Evolutionary conservation across 2,888 invertebrate species (phyloP).

Genomic region (Meiosimyza platycephala): DNA sequence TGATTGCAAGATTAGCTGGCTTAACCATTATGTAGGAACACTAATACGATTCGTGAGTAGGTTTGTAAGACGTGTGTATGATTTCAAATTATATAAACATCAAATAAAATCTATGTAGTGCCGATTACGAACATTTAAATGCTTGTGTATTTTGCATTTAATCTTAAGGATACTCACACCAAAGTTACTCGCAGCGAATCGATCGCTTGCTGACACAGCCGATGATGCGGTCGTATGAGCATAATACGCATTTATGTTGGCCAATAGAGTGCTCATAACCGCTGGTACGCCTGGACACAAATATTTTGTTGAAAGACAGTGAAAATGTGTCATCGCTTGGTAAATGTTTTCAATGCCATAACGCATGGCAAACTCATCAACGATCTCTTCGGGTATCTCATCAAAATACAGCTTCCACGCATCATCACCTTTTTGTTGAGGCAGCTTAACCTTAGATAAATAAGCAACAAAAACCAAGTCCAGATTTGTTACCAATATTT

Average conservation of each 20-base stretch:
- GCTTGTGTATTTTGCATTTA: too few species aligned
- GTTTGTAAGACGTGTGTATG: too few species aligned
- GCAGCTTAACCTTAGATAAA: slow-evolving; percentile 74
- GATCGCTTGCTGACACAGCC: slow-evolving; percentile 97
- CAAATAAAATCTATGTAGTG: too few species aligned
- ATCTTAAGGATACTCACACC: slow-evolving; percentile 78
- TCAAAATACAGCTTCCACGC: slow-evolving; percentile 99
- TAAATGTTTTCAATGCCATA: slow-evolving; percentile 99
- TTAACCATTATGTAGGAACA: too few species aligned
- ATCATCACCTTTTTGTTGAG: slow-evolving; percentile 95
- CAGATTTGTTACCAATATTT: neutral
- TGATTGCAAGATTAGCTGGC: too few species aligned
- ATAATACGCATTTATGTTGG: slow-evolving; percentile 99
- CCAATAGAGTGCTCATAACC: slow-evolving; percentile 97
- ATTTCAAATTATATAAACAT: neutral
- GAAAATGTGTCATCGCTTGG: slow-evolving; percentile 88
- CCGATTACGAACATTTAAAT: too few species aligned
- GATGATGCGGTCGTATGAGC: slow-evolving; percentile 98
- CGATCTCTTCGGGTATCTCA: slow-evolving; percentile 97
- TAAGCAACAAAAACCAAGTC: neutral
- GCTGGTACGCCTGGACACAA: slow-evolving; percentile 99
- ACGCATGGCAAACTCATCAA: slow-evolving; percentile 99
- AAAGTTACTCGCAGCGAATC: slow-evolving; percentile 99
- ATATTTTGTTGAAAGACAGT: slow-evolving; percentile 99
- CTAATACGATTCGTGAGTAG: too few species aligned